These are phyloP conservation scores for Cariama cristata DNA, from an alignment of 2,113 vertebrate genomes.

Conservation along the genomic window DNA sequence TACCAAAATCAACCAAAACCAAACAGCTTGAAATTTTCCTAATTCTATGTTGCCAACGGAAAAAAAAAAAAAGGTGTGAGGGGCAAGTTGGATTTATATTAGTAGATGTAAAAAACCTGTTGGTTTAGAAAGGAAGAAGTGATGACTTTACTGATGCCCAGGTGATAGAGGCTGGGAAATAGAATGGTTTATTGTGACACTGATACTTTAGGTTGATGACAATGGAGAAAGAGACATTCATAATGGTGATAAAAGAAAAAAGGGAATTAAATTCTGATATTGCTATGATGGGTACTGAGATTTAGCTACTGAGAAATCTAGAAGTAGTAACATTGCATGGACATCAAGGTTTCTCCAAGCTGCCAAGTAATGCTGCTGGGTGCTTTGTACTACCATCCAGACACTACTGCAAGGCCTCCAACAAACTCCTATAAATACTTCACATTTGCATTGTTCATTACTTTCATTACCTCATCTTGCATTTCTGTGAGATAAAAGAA, in stretches of 20 bases:
- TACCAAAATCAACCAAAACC: background rate
- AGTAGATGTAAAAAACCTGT: background rate
- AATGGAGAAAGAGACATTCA: background rate
- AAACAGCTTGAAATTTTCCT: background rate
- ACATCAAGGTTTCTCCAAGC: background rate
- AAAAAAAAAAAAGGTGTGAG: too few species aligned
- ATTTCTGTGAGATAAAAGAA: slow-evolving; percentile 31
- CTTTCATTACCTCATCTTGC: slow-evolving; percentile 23
- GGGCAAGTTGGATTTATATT: background rate
- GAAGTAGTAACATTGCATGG: background rate
- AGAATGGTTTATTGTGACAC: background rate
- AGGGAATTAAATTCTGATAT: background rate
- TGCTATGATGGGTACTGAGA: background rate
- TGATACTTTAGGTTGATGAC: background rate
- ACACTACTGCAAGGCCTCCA: background rate
- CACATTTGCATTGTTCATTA: background rate
- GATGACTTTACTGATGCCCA: background rate
- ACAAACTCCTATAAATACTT: background rate
- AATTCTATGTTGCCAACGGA: background rate
- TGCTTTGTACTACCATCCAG: background rate
- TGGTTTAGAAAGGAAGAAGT: background rate
- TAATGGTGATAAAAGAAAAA: background rate
- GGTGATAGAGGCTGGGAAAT: background rate
- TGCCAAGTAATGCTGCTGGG: background rate
- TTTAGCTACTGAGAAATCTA: background rate